Conservation (phyloP, 2,888 invertebrate species). For the Trypoxylon attenuatum region DNA sequence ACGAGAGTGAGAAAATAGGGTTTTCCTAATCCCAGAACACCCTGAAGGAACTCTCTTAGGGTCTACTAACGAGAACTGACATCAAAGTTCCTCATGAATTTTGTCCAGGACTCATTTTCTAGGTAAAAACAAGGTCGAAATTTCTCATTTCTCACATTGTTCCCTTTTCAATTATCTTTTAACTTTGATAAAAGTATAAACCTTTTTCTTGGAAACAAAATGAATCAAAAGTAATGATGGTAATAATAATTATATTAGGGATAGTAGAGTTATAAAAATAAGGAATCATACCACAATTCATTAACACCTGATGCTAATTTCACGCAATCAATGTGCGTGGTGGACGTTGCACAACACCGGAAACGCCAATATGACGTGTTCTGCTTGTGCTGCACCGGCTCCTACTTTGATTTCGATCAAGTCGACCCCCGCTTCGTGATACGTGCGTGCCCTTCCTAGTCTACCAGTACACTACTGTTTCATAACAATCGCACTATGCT, state of each 20-base stretch:
- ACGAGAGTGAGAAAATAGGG: constrained; percentile 29
- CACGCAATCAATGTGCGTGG: constrained; percentile 18
- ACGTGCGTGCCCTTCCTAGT: constrained; percentile 15
- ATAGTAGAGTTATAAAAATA: too few species aligned
- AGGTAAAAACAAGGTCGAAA: too few species aligned
- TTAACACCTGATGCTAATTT: too few species aligned
- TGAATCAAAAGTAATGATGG: too few species aligned
- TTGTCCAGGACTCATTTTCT: too few species aligned
- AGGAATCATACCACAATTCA: too few species aligned
- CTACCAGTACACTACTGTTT: constrained; percentile 65
- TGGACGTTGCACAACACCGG: constrained; percentile 63
- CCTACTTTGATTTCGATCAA: constrained; percentile 67
- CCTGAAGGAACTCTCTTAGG: constrained; percentile 24
- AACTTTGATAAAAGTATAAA: too few species aligned
- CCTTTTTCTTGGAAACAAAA: too few species aligned
- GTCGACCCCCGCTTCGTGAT: constrained; percentile 56
- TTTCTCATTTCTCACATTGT: too few species aligned
- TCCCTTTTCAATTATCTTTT: too few species aligned
- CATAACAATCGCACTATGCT: constrained; percentile 64
- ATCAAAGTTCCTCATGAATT: constrained; percentile 33
- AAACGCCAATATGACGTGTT: constrained; percentile 64
- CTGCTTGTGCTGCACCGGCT: constrained; percentile 51
- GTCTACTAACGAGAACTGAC: constrained; percentile 28
- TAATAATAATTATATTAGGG: too few species aligned
- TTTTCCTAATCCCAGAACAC: too few species aligned